Conservation (phyloP, 2,113 vertebrate genomes). For the Tenrec ecaudatus region DNA sequence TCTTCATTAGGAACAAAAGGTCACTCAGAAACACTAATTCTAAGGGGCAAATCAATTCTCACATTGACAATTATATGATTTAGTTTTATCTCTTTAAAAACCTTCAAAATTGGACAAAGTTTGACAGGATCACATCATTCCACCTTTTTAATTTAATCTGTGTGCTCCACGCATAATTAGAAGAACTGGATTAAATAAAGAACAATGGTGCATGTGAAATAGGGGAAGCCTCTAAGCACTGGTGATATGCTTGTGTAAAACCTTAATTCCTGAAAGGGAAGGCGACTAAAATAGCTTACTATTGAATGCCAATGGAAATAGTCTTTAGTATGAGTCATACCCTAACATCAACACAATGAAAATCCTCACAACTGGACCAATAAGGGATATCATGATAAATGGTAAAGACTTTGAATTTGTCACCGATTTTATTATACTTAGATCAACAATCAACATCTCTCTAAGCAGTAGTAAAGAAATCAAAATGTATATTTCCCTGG, state of each 20-base stretch:
- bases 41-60: background rate
- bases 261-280: background rate
- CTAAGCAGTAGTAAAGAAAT: no score
- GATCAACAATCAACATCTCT: no score
- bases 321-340: background rate
- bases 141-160: background rate
- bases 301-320: no score
- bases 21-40: background rate
- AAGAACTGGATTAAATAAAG: background rate
- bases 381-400: background rate
- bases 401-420: no score
- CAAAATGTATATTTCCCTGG: no score
- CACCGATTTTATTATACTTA: no score
- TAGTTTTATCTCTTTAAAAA: background rate
- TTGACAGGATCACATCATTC: background rate
- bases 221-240: no score
- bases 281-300: no score
- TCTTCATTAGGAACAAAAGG: background rate
- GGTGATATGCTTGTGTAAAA: background rate
- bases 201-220: background rate
- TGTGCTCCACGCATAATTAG: background rate
- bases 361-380: background rate
- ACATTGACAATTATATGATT: background rate
- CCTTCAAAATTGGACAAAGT: background rate
- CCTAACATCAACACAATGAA: background rate